A percentile compares a stretch with the other conserved stretches of the same genome.
These are phyloP conservation scores for Strongylocentrotus purpuratus DNA, from an alignment of 35 echinoderm and acorn worm species.

Conservation along the genomic window DNA sequence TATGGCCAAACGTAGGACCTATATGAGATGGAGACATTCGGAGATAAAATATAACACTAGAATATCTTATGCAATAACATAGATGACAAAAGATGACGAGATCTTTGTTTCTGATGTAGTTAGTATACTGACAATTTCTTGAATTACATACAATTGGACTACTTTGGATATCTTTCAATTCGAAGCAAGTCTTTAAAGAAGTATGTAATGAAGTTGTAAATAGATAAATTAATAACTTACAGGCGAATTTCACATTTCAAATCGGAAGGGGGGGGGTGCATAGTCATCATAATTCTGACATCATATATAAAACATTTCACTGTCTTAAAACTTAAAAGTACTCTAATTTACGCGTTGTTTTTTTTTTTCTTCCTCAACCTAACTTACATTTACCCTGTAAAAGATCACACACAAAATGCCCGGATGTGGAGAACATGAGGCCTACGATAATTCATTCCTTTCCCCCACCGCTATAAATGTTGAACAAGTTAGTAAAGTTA, in stretches of 20 bases:
- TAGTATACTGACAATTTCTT: neutral
- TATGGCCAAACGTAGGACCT: neutral
- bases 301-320: constrained; percentile 22
- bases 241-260: neutral
- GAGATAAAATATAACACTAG: neutral
- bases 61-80: neutral
- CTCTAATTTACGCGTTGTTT: neutral
- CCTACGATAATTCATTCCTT: neutral
- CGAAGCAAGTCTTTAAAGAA: neutral
- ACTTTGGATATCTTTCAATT: neutral
- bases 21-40: neutral
- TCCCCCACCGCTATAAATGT: neutral
- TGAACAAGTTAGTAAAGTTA: neutral
- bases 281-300: neutral
- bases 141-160: neutral
- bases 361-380: constrained; percentile 23
- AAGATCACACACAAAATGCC: constrained; percentile 49
- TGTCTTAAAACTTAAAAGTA: constrained; percentile 37
- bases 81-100: neutral
- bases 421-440: constrained; percentile 22
- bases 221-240: neutral
- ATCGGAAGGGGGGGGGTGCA: neutral
- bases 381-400: constrained; percentile 48
- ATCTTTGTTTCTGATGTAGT: neutral
- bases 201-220: neutral